Conservation (phyloP, 2,113 vertebrate genomes). For the Austrofundulus limnaeus region DNA sequence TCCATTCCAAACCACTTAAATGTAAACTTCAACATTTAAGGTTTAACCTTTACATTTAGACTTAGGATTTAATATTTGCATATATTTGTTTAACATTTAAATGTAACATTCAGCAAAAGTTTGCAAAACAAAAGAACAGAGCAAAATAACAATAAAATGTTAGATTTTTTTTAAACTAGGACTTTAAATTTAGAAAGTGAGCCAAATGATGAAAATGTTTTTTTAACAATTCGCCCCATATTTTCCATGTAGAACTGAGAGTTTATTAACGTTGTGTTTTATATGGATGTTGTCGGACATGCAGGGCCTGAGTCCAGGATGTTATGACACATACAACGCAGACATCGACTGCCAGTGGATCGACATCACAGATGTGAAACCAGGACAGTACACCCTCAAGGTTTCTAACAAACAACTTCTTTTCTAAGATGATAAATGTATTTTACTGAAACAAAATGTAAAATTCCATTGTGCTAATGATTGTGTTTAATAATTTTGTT, state of each 20-base stretch:
- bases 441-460: conserved; percentile 2
- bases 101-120: too few relatives aligned
- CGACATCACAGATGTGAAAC: conserved; percentile 97
- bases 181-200: neutral
- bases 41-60: too few relatives aligned
- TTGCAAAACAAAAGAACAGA: too few relatives aligned
- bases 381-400: conserved; percentile 96
- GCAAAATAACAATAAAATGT: too few relatives aligned
- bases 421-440: neutral
- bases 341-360: conserved; percentile 99
- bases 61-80: too few relatives aligned
- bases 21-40: too few relatives aligned
- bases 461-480: neutral
- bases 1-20: too few relatives aligned
- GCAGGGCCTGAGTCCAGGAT: conserved; percentile 95
- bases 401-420: conserved; percentile 65
- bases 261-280: conserved; percentile 11
- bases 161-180: too few relatives aligned
- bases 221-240: too few relatives aligned
- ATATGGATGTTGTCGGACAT: conserved; percentile 21
- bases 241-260: too few relatives aligned
- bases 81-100: too few relatives aligned
- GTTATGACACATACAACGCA: conserved; percentile 96
- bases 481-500: neutral
- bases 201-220: too few relatives aligned